These are phyloP conservation scores for Tupiocoris notatus DNA, from an alignment of 2,888 invertebrate genomes.

Conservation along the genomic window DNA sequence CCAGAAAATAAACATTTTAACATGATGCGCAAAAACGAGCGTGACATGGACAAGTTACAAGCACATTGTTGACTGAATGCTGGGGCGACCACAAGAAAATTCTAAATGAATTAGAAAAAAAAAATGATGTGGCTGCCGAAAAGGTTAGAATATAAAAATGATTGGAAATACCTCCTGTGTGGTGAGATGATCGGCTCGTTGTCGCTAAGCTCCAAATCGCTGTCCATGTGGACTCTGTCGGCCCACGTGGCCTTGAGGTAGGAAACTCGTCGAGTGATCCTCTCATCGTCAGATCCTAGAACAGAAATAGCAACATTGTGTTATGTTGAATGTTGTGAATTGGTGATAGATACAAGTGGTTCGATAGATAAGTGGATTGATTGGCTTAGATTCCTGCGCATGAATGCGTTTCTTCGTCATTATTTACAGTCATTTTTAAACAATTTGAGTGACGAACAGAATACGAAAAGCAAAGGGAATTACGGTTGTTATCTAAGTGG, in stretches of 20 bases:
- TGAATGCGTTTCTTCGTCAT: too few relatives aligned
- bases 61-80: neutral
- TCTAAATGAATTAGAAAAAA: neutral
- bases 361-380: too few relatives aligned
- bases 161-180: conserved; percentile 51
- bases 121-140: neutral
- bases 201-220: conserved; percentile 64
- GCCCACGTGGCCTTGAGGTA: conserved; percentile 91
- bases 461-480: too few relatives aligned
- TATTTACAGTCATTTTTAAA: too few relatives aligned
- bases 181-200: conserved; percentile 58
- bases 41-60: neutral
- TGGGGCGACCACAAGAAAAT: neutral
- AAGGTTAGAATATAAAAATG: neutral
- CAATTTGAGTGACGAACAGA: too few relatives aligned
- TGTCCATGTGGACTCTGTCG: conserved; percentile 71
- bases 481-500: too few relatives aligned
- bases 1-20: neutral
- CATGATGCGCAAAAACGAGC: neutral
- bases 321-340: too few relatives aligned
- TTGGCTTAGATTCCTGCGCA: too few relatives aligned
- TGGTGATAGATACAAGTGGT: too few relatives aligned
- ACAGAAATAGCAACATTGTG: too few relatives aligned
- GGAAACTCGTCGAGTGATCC: conserved; percentile 84
- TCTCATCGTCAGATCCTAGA: conserved; percentile 72